Evolutionary conservation across 2,797 vertebrate genomes (phyloP).

Genomic region (Pampus argenteus): DNA sequence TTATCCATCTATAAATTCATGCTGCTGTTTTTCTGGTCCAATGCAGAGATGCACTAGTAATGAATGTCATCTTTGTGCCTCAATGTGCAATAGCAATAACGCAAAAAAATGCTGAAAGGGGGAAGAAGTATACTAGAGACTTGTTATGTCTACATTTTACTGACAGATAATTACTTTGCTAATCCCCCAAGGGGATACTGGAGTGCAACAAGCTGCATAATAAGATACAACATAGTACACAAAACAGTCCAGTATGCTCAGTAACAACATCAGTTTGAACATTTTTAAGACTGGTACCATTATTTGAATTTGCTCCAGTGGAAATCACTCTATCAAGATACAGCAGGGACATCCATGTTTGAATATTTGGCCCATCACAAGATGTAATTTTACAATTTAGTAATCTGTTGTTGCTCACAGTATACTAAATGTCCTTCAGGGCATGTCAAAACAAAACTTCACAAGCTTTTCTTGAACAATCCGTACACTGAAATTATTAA

Average conservation of each 20-base stretch:
- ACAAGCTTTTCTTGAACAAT: no score
- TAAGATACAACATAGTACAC: constrained; percentile 20
- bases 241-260: constrained; percentile 10
- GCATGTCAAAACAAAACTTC: not conserved
- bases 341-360: no score
- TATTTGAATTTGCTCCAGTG: not conserved
- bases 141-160: constrained; percentile 32
- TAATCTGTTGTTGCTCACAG: not conserved
- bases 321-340: not conserved
- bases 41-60: not conserved
- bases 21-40: not conserved
- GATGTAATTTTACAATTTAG: not conserved
- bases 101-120: not conserved
- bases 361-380: not conserved
- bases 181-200: constrained; percentile 32
- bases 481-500: not conserved
- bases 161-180: constrained; percentile 50
- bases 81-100: constrained; percentile 7
- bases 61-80: constrained; percentile 2
- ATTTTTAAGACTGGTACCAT: constrained; percentile 3
- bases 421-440: not conserved
- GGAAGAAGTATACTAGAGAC: constrained; percentile 17
- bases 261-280: constrained; percentile 19
- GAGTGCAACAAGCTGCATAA: constrained; percentile 40
- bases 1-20: not conserved